Percentiles rank a stretch among this genome's conserved stretches.
phyloP scores from a whole-genome alignment of 1,140 invertebrate species.

The Macrosteles quadrilineatus region DNA sequence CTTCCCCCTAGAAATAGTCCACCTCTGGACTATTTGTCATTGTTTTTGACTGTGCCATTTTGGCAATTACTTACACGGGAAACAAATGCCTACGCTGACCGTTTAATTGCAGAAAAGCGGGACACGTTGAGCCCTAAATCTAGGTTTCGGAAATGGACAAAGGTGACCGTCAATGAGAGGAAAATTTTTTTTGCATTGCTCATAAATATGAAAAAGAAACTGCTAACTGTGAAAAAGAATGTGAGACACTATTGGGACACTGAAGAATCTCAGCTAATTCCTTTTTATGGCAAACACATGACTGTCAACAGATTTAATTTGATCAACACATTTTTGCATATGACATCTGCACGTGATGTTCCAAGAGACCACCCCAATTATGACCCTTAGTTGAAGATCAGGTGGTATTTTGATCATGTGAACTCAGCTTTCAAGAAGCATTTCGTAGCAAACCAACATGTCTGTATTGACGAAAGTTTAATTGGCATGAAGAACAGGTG shows the following conservation, averaged over 20 bases:
- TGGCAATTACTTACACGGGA: background rate
- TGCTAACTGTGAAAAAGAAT: background rate
- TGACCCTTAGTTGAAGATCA: conserved; percentile 10
- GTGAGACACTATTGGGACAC: background rate
- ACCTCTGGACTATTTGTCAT: background rate
- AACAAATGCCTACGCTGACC: background rate
- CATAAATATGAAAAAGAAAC: conserved; percentile 18
- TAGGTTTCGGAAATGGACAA: background rate
- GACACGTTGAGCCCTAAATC: background rate
- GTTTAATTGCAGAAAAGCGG: background rate
- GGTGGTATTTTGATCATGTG: conserved; percentile 6
- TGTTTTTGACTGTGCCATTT: background rate
- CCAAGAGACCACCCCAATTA: conserved; percentile 1
- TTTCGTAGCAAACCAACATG: conserved; percentile 4
- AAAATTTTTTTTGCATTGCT: conserved; percentile 4
- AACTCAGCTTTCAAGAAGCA: conserved; percentile 15
- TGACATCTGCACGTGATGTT: background rate
- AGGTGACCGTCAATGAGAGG: background rate
- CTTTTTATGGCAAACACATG: conserved; percentile 1
- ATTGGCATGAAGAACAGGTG: conserved; percentile 14
- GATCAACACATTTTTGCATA: background rate
- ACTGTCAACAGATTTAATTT: background rate
- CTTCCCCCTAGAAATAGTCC: background rate
- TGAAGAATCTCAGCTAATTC: background rate
- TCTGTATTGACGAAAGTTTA: background rate